These are phyloP conservation scores for Spondyliosoma cantharus DNA, from an alignment of 2,797 vertebrate genomes.

Conservation along the genomic window DNA sequence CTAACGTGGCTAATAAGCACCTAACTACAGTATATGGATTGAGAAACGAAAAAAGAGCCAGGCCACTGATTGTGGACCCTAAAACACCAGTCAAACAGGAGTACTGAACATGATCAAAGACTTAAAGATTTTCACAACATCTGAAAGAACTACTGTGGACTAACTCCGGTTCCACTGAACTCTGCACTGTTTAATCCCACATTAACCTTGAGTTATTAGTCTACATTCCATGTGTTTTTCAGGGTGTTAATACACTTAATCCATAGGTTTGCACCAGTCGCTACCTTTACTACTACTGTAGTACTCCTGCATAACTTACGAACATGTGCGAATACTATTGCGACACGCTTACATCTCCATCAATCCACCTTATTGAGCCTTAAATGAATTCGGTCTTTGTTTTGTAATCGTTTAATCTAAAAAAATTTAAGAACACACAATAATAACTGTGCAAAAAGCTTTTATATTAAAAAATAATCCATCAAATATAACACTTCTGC, in stretches of 20 bases:
- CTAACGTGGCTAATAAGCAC: constrained; percentile 7
- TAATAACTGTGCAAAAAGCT: not conserved
- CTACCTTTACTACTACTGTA: constrained; percentile 26
- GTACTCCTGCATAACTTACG: constrained; percentile 11
- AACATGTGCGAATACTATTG: not conserved
- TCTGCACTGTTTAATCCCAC: constrained; percentile 58
- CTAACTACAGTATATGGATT: not conserved
- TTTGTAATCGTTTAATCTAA: not conserved
- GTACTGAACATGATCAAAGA: constrained; percentile 25
- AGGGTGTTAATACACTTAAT: constrained; percentile 44
- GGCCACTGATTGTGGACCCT: not conserved
- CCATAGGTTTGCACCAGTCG: constrained; percentile 28
- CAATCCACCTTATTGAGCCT: not conserved
- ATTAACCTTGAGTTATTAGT: constrained; percentile 52
- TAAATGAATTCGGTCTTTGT: not conserved
- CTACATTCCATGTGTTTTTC: constrained; percentile 54
- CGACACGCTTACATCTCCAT: not conserved
- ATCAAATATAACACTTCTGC: not conserved
- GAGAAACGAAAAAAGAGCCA: not conserved
- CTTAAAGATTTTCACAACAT: constrained; percentile 15
- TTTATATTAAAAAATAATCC: not conserved
- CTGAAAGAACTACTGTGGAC: constrained; percentile 33
- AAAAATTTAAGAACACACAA: not conserved
- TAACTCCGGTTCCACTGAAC: constrained; percentile 32
- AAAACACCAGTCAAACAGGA: not conserved